Percentiles rank a stretch among this genome's conserved stretches.
phyloP scores from a whole-genome alignment of 2,888 invertebrate species.

The Caenorhabditis sp. region DNA sequence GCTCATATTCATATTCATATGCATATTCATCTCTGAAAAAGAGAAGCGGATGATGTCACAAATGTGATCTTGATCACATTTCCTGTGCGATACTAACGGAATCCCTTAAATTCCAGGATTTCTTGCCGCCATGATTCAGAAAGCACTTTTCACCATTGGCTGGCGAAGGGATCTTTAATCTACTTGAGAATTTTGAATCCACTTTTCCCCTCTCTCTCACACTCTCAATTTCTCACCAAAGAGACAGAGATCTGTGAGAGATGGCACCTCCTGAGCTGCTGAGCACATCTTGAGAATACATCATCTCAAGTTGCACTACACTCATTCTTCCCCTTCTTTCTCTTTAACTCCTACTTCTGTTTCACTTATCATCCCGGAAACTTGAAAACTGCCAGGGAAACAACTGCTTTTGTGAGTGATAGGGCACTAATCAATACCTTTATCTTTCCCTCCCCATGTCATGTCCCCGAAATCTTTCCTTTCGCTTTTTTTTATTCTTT shows the following conservation, averaged over 20 bases:
- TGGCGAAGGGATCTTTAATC: slow-evolving; percentile 33
- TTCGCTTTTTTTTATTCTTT: no score
- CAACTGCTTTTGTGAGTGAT: no score
- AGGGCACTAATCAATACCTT: no score
- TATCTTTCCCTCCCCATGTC: no score
- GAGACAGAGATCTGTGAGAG: slow-evolving; percentile 36
- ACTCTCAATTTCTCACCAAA: background rate
- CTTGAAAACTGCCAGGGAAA: no score
- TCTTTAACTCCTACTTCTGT: slow-evolving; percentile 18
- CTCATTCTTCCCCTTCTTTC: slow-evolving; percentile 23
- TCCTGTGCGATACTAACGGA: background rate
- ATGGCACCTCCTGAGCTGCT: background rate
- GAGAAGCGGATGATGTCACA: no score
- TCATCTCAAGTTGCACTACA: slow-evolving; percentile 60
- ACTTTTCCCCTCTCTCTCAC: slow-evolving; percentile 6
- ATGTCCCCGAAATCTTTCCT: no score
- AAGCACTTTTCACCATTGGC: slow-evolving; percentile 19
- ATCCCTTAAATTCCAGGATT: slow-evolving; percentile 16
- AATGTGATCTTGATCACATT: no score
- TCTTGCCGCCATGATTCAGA: slow-evolving; percentile 17
- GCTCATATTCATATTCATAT: no score
- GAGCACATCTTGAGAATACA: slow-evolving; percentile 41
- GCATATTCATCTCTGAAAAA: no score
- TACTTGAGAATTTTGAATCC: slow-evolving; percentile 22
- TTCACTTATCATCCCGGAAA: no score